Evolutionary conservation across 1,140 invertebrate species (phyloP), one percentile per base, ranked within the genome.

Genomic region (Tribolium madens): DNA sequence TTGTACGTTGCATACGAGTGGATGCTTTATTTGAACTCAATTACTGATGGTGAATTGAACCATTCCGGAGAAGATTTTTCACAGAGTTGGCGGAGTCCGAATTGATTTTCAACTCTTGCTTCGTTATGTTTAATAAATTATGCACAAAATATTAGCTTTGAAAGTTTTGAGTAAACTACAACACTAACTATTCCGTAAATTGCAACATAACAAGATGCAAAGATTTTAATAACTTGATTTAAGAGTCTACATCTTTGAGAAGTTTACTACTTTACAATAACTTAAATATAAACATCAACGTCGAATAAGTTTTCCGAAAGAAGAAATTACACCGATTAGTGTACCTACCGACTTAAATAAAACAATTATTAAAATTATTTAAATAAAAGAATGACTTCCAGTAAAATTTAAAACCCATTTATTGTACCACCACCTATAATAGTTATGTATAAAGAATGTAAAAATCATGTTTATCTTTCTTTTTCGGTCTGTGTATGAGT

Each of bases 201-300:
- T 64, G 57, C 57, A 36, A 13, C 26, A n/a, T 33, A 12, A 64
- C 26, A 64, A 33, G 3, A 71, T 47, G 33, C 36, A 71, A 71
- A 3, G 42, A 71, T 71, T 71, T 47, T 71, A 48, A 71, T 71
- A 50, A 47, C 42, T 47, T 47, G 2, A 47, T 21, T 71, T 47
- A 69, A 33, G 36, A 17, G 36, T 71, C 13, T 3, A 47, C 18
- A 46, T 60, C 18, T 3, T 5, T 42, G 36, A 4, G 36, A 42
- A 42, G 4, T 42, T 42, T 9, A 42, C n/a, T 14, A 50, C 1
- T 50, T 50, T 13, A 50, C 13, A 14, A 14, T 13, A 50, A 17
- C 14, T 50, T 2, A 42, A n/a, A 42, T 10, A 42, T 2, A 42
- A 42, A 42, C n/a, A 42, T 4, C 36, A 9, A 42, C 21, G 0